Evolutionary conservation across 2,797 vertebrate genomes (phyloP).

Genomic region (Hozukius guyotensis): DNA sequence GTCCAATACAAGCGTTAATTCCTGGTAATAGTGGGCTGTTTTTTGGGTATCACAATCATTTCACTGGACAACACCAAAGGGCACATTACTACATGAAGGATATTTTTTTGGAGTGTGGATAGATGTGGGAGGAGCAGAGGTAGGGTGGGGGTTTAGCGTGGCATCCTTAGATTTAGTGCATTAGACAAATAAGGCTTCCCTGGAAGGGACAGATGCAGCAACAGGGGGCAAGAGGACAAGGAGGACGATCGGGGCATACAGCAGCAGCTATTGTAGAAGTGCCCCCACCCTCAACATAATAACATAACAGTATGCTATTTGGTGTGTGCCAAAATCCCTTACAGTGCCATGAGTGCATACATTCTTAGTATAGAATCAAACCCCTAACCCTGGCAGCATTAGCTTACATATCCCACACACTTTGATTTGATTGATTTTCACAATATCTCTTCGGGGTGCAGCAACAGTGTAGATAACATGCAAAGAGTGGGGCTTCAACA

Average conservation of each 20-base stretch:
- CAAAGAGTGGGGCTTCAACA: slow-evolving; percentile 17
- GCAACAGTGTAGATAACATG: slow-evolving; percentile 21
- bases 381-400: slow-evolving; percentile 33
- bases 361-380: slow-evolving; percentile 35
- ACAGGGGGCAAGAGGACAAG: slow-evolving; percentile 58
- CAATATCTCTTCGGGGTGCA: slow-evolving; percentile 24
- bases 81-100: neutral
- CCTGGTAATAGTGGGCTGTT: neutral
- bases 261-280: slow-evolving; percentile 54
- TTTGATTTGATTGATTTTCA: slow-evolving; percentile 49
- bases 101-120: neutral
- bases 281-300: slow-evolving; percentile 23
- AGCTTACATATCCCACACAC: neutral
- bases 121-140: slow-evolving; percentile 32
- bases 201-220: slow-evolving; percentile 78
- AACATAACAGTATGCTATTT: slow-evolving; percentile 32
- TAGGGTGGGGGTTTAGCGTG: slow-evolving; percentile 60
- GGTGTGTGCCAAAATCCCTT: slow-evolving; percentile 36
- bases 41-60: slow-evolving; percentile 13
- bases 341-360: slow-evolving; percentile 29
- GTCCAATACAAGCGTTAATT: slow-evolving; percentile 18
- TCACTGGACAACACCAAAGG: slow-evolving; percentile 9
- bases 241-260: slow-evolving; percentile 38
- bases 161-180: slow-evolving; percentile 80
- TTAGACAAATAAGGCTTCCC: slow-evolving; percentile 80